Evolutionary conservation across 2,797 vertebrate species (phyloP).

Genomic region (Tarsius wallacei): DNA sequence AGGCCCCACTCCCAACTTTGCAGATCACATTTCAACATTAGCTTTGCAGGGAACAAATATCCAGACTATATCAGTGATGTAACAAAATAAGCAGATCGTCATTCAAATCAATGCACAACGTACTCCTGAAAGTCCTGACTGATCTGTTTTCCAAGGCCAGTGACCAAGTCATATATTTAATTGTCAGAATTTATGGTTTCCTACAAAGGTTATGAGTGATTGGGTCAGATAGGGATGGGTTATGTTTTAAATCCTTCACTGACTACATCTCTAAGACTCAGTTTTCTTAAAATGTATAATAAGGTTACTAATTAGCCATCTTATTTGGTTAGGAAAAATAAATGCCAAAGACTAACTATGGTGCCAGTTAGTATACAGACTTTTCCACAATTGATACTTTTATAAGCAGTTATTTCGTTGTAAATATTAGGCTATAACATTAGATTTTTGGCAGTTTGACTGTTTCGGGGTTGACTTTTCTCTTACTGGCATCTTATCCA

Average conservation of each 20-base stretch:
- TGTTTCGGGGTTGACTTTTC: background rate
- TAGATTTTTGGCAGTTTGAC: background rate
- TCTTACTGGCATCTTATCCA: background rate
- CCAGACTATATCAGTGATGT: background rate
- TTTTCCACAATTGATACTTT: background rate
- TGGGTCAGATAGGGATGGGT: background rate
- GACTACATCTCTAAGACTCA: background rate
- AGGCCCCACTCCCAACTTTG: background rate
- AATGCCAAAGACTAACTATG: background rate
- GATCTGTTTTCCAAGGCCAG: background rate
- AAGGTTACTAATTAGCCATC: background rate
- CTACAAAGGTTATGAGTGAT: background rate
- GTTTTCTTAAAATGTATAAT: background rate
- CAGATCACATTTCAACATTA: background rate
- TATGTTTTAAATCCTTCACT: background rate
- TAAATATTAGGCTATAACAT: constrained; percentile 6
- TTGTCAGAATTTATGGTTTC: background rate
- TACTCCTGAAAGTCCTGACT: background rate
- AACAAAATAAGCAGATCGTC: background rate
- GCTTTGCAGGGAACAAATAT: background rate
- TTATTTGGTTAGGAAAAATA: background rate
- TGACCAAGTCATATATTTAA: background rate
- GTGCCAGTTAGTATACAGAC: background rate
- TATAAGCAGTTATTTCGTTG: background rate
- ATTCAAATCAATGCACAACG: background rate